Evolutionary conservation across 2,113 vertebrate genomes (phyloP).

Genomic region (Microcebus murinus): DNA sequence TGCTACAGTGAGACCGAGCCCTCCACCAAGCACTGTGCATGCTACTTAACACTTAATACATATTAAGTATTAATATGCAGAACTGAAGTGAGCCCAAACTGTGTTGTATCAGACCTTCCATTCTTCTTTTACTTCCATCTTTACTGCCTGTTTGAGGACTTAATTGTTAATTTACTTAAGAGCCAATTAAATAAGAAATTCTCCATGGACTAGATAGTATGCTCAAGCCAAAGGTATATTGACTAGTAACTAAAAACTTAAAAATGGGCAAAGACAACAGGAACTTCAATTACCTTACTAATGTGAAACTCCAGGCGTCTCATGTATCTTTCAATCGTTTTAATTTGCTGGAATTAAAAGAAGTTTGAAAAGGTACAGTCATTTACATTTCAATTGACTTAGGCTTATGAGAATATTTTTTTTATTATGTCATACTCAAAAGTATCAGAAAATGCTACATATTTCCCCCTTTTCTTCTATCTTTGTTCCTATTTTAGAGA

Average conservation of each 20-base stretch:
- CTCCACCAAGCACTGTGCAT: background rate
- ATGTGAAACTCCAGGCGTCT: constrained; percentile 99
- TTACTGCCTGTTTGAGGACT: background rate
- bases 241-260: constrained; percentile 50
- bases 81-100: background rate
- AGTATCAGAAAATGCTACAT: background rate
- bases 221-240: background rate
- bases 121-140: background rate
- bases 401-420: background rate
- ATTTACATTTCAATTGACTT: background rate
- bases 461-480: background rate
- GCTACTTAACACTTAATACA: too few species aligned
- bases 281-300: constrained; percentile 92
- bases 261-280: constrained; percentile 52
- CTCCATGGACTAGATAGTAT: background rate
- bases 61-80: background rate
- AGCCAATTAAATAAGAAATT: background rate
- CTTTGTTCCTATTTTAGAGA: background rate
- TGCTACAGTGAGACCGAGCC: background rate
- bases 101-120: too few species aligned
- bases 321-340: constrained; percentile 96
- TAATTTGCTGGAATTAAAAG: constrained; percentile 95
- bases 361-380: background rate
- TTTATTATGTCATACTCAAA: background rate
- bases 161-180: background rate